These are phyloP conservation scores for Procavia capensis DNA, from an alignment of 2,113 vertebrate genomes.

Conservation along the genomic window DNA sequence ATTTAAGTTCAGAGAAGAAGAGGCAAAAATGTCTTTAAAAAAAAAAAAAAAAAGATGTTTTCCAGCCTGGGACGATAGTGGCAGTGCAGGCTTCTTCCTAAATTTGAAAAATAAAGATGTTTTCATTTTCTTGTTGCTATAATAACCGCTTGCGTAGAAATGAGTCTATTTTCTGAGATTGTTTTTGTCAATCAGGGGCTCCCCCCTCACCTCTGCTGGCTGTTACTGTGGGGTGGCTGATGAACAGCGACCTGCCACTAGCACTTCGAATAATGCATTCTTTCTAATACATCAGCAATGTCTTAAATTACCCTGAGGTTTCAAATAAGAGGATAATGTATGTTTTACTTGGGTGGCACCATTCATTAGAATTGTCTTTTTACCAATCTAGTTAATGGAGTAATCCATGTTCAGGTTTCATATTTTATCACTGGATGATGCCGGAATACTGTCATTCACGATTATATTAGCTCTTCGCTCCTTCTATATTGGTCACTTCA, in stretches of 20 bases:
- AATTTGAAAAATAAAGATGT: constrained; percentile 64
- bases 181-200: constrained; percentile 43
- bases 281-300: constrained; percentile 43
- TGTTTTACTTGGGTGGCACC: constrained; percentile 41
- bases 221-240: constrained; percentile 60
- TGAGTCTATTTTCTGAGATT: constrained; percentile 72
- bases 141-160: constrained; percentile 53
- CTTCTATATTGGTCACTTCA: background rate
- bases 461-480: background rate
- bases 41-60: constrained; percentile 34
- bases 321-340: constrained; percentile 54
- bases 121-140: constrained; percentile 57
- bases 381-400: constrained; percentile 34
- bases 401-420: background rate
- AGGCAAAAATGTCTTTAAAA: background rate
- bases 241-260: constrained; percentile 62
- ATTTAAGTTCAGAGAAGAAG: background rate
- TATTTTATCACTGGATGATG: background rate
- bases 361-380: constrained; percentile 62
- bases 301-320: constrained; percentile 53
- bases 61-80: background rate
- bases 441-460: background rate
- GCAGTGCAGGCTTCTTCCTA: constrained; percentile 13
- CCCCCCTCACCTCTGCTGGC: constrained; percentile 55
- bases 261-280: background rate